Conservation (phyloP, 2,888 invertebrate genomes). For the Sarcophaga caerulescens region DNA sequence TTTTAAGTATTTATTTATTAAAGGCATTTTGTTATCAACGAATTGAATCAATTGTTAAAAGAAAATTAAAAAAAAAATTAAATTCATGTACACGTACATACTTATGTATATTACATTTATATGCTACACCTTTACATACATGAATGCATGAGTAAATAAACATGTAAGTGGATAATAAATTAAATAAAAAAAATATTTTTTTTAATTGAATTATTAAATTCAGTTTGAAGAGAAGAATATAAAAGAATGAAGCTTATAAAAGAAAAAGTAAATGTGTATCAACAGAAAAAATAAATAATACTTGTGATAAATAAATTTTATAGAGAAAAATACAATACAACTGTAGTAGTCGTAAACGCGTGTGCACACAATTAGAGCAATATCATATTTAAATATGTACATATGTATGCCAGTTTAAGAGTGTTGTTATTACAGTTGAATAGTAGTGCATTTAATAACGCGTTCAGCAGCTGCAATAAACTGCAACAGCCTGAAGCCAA, state of each 20-base stretch:
- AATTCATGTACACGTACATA: no score
- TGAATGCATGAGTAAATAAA: conserved; percentile 12
- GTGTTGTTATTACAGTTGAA: conserved; percentile 38
- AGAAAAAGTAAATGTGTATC: no score
- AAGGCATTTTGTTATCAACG: no score
- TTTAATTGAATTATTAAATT: no score
- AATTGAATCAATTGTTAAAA: background rate
- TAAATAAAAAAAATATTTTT: background rate
- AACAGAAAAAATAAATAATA: background rate
- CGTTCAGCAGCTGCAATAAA: conserved; percentile 31
- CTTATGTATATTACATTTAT: no score
- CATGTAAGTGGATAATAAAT: background rate
- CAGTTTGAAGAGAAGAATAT: no score
- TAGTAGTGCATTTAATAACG: conserved; percentile 56
- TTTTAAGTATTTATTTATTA: background rate
- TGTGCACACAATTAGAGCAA: conserved; percentile 19
- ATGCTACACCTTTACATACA: no score
- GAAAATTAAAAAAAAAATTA: background rate
- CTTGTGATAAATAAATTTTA: background rate
- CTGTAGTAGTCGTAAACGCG: background rate
- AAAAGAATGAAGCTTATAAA: no score
- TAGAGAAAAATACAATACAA: background rate
- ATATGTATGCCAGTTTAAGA: background rate
- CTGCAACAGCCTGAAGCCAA: conserved; percentile 23
- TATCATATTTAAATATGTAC: background rate